Base-by-base conservation (phyloP, 2,113 vertebrate genomes). In the Brienomyrus longianalis region DNA sequence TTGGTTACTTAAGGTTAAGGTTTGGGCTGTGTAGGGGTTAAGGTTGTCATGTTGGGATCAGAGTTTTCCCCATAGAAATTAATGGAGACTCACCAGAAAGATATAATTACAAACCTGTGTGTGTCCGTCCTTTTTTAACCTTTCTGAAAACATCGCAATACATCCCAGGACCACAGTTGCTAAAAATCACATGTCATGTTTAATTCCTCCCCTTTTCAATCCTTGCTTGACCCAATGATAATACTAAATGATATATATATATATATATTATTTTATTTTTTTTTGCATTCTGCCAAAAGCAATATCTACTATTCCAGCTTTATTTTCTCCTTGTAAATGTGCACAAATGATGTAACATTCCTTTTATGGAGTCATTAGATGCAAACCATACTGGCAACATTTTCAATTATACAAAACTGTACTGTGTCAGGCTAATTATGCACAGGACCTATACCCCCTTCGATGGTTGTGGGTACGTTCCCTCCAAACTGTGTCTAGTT, bases 351-450 rank as follows among this genome's bases (percentile, higher is more conserved):
- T 50, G 23, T 13, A 86, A 50, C 50, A 27, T n/a, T 50, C 1
- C 21, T 50, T 85, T 85, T 50, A 27, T 11, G 13, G 21, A 86
- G 83, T 80, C 35, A 39, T 77, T 39, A 43, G 35, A 80, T 43
- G 35, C 13, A 80, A 80, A 80, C 15, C 74, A 80, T 45, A 43
- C 54, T 88, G 92, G 92, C 92, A 93, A 93, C 93, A 91, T 92
- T 90, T 93, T 54, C 21, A 90, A 94, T 95, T 95, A 93, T 95
- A 95, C 94, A 91, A 92, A 92, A 91, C 95, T 95, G 95, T 94
- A 92, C 94, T 93, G 94, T 95, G 94, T 94, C 95, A 93, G 95
- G 95, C 95, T 96, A 95, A 96, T 95, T 95, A 96, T 96, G 96
- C 94, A 95, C 95, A 96, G 94, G 54, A 91, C 13, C n/a, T 86